phyloP scores from a whole-genome alignment of 1,140 invertebrate genomes.

The Triops longicaudatus region DNA sequence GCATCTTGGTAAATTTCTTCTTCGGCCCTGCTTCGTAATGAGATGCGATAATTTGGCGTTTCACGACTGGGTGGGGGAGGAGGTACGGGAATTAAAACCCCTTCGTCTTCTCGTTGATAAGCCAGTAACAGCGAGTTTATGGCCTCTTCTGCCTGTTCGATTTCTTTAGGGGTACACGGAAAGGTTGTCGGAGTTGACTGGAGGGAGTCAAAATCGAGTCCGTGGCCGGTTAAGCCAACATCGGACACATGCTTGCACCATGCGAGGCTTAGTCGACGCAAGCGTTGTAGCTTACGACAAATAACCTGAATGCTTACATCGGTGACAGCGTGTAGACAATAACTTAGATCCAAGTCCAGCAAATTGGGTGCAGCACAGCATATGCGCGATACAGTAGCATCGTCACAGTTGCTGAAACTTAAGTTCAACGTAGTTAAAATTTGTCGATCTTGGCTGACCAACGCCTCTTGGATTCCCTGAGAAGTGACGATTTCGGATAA shows the following conservation, averaged over 20 bases:
- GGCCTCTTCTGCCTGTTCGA: conserved; percentile 29
- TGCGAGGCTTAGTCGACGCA: conserved; percentile 52
- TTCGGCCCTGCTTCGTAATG: conserved; percentile 53
- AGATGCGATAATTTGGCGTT: conserved; percentile 42
- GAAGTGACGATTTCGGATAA: conserved; percentile 53
- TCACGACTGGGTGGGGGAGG: conserved; percentile 27
- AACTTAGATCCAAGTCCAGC: conserved; percentile 51
- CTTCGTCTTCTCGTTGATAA: conserved; percentile 28
- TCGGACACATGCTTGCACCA: conserved; percentile 57
- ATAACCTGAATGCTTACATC: conserved; percentile 50
- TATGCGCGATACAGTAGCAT: conserved; percentile 49
- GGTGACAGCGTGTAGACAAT: conserved; percentile 56
- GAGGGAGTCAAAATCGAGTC: conserved; percentile 27
- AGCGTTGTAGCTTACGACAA: conserved; percentile 49
- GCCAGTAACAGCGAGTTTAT: conserved; percentile 24
- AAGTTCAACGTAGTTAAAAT: conserved; percentile 49
- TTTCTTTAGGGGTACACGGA: conserved; percentile 2
- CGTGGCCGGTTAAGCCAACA: conserved; percentile 55
- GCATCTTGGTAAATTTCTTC: conserved; percentile 56
- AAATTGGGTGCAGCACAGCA: conserved; percentile 50
- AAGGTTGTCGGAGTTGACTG: conserved; percentile 21
- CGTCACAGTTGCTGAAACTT: conserved; percentile 51
- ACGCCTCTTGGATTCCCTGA: conserved; percentile 45
- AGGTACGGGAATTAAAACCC: conserved; percentile 33
- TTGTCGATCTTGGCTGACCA: conserved; percentile 33